A percentile compares a stretch with the other conserved stretches of the same genome.
These are phyloP conservation scores for Gastracanthus pulcherrimus DNA, from an alignment of 2,888 invertebrate genomes.

Conservation along the genomic window DNA sequence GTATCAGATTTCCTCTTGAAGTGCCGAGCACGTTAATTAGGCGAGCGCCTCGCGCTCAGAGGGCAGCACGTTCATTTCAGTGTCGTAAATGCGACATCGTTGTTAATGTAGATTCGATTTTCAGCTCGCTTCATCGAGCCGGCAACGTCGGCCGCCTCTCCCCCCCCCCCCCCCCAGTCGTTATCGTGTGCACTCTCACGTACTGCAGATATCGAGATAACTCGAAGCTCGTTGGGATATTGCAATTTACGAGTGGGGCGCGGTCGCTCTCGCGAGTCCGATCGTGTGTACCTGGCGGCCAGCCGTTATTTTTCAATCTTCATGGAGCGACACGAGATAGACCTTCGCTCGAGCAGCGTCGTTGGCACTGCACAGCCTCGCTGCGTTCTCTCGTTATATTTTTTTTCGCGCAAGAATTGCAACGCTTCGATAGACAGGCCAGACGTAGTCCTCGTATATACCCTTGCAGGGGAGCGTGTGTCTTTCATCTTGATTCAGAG, in stretches of 20 bases:
- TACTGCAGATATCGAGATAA: conserved; percentile 9
- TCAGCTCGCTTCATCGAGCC: not conserved
- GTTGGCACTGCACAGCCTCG: not conserved
- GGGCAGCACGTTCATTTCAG: not conserved
- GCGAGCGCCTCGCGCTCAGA: not conserved
- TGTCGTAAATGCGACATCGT: conserved; percentile 10
- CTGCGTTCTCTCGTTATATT: not conserved
- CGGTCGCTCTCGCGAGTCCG: not conserved
- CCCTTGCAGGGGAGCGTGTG: too few species aligned
- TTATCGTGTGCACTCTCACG: not conserved
- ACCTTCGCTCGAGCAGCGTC: not conserved
- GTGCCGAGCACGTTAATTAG: not conserved
- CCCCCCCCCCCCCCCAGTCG: too few species aligned
- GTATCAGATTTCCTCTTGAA: too few species aligned
- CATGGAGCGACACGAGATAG: not conserved
- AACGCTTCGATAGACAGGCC: too few species aligned
- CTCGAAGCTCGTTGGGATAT: not conserved
- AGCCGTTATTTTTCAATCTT: conserved; percentile 14
- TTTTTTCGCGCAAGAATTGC: not conserved
- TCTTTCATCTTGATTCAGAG: not conserved
- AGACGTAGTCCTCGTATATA: too few species aligned
- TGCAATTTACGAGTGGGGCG: conserved; percentile 1
- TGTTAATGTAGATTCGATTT: conserved; percentile 31
- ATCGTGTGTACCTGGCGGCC: not conserved
- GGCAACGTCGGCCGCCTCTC: too few species aligned